Conservation (phyloP, 2,888 invertebrate genomes). For the Parnassius apollo region DNA sequence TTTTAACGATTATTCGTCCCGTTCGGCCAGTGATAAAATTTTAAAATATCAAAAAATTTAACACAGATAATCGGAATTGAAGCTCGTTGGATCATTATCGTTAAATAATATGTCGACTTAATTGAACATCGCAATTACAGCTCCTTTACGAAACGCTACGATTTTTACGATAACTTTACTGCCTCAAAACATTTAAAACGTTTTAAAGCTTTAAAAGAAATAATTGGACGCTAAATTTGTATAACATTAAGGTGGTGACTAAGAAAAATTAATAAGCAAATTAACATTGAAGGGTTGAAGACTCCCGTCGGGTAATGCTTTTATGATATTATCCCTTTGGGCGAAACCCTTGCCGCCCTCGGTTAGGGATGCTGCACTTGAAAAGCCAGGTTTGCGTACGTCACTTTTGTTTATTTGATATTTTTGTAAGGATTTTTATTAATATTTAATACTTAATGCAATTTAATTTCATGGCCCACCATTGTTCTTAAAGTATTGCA, state of each 20-base stretch:
- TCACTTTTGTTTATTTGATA: slow-evolving; percentile 16
- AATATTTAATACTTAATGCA: too few species aligned
- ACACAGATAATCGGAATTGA: too few species aligned
- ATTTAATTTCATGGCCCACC: too few species aligned
- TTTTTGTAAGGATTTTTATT: background rate
- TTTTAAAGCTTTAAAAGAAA: slow-evolving; percentile 35
- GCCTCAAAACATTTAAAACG: slow-evolving; percentile 4
- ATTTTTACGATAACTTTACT: slow-evolving; percentile 20
- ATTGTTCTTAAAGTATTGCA: too few species aligned
- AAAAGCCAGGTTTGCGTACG: slow-evolving; percentile 42
- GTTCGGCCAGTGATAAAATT: too few species aligned
- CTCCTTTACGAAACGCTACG: background rate
- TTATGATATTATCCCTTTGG: slow-evolving; percentile 65
- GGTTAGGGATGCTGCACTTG: slow-evolving; percentile 37
- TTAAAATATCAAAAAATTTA: too few species aligned
- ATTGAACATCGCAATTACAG: too few species aligned
- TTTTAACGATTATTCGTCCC: too few species aligned
- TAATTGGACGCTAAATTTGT: slow-evolving; percentile 28
- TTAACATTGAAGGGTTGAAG: slow-evolving; percentile 70
- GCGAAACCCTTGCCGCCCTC: slow-evolving; percentile 46
- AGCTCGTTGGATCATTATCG: too few species aligned
- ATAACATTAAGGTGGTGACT: slow-evolving; percentile 44
- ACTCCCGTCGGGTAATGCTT: slow-evolving; percentile 53
- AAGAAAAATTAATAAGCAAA: slow-evolving; percentile 72
- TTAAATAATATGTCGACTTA: too few species aligned